Evolutionary conservation across 2,113 vertebrate genomes (phyloP), one percentile per base, ranked within the genome.

Genomic region (human): DNA sequence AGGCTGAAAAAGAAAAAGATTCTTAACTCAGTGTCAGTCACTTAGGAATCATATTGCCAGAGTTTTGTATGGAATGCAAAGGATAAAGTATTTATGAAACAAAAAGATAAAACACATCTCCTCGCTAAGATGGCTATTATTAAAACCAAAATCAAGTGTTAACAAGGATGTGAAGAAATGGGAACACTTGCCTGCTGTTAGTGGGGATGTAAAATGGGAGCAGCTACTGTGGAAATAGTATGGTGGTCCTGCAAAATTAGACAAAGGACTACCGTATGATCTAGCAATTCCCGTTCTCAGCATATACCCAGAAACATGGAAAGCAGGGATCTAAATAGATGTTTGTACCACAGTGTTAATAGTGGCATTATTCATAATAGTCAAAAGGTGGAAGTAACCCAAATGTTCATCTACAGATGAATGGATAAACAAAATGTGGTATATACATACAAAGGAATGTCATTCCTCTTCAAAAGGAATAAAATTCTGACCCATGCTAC

Each of bases 1-100:
- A 38, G 81, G 43, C 73, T 93, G 48, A 87, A 57, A 91, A 86
- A 85, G 27, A 96, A 97, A 96, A 96, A 96, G 78, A 70, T 72
- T 81, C 50, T 93, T 23, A 64, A 55, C 48, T 94, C 27, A 0
- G 0, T 79, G 93, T 97, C 80, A 96, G 52, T 64, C 95, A 96
- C 45, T 97, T 66, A 88, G 17, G 81, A 95, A 85, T 96, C 22
- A 80, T 50, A 97, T 93, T 85, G 78, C 72, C 45, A 92, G 90
- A 91, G 66, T 97, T 97, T 68, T 93, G 85, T 5, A 64, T 23
- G 80, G 27, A 78, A 88, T 90, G 38, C 73, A 94, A 25, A 35
- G 27, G 43, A 79, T 82, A 55, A 32, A 27, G 32, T 91, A 89
- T 76, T 96, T 72, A 95, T 2, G 6, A 66, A 96, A 93, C 23